phyloP scores from a whole-genome alignment of 1,140 invertebrate genomes.

The Thaumetopoea pityocampa region DNA sequence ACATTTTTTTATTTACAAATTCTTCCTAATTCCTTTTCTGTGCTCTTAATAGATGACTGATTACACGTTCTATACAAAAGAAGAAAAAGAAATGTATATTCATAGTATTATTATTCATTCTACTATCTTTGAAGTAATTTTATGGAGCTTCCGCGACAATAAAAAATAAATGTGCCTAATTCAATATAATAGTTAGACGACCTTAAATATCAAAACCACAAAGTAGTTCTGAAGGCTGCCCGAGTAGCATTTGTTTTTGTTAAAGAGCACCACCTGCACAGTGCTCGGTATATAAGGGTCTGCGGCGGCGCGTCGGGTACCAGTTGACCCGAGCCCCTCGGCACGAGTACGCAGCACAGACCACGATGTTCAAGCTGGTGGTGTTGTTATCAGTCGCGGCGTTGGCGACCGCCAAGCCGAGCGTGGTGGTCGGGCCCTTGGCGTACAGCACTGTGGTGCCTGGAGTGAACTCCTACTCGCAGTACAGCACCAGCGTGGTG shows the following conservation, averaged over 20 bases:
- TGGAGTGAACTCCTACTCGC: constrained; percentile 52
- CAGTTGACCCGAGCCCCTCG: constrained; percentile 52
- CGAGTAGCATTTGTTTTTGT: constrained; percentile 43
- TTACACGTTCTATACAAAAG: too few relatives aligned
- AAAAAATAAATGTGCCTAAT: constrained; percentile 25
- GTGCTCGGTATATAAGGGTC: constrained; percentile 48
- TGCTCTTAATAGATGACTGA: too few relatives aligned
- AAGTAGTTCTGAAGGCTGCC: constrained; percentile 53
- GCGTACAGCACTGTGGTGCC: constrained; percentile 40
- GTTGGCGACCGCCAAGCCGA: constrained; percentile 63
- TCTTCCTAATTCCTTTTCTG: too few relatives aligned
- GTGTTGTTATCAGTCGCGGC: constrained; percentile 57
- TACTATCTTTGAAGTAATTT: neutral
- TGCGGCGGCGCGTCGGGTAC: constrained; percentile 31
- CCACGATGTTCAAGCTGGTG: constrained; percentile 73
- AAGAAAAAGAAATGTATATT: too few relatives aligned
- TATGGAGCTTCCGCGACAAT: too few relatives aligned
- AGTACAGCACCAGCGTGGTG: constrained; percentile 59
- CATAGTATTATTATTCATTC: neutral
- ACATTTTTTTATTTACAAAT: too few relatives aligned
- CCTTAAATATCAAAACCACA: constrained; percentile 27
- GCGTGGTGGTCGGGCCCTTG: constrained; percentile 50
- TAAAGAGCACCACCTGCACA: constrained; percentile 20
- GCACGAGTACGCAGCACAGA: constrained; percentile 65
- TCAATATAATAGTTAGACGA: constrained; percentile 12